These are phyloP conservation scores for Cerastis leucographa DNA, from an alignment of 2,888 invertebrate genomes.

Conservation along the genomic window DNA sequence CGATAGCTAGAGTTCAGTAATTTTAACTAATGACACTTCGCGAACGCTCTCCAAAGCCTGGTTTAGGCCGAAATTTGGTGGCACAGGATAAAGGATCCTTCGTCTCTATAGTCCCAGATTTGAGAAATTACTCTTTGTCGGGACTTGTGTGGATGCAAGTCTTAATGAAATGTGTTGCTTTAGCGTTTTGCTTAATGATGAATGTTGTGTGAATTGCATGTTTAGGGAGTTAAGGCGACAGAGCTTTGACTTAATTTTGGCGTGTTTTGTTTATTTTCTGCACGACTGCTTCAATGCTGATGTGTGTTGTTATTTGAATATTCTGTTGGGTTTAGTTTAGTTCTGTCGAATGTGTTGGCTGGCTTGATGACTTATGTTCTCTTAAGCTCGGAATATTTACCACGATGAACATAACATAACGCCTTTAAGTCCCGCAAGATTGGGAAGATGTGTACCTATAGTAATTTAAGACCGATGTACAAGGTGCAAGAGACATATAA, in stretches of 20 bases:
- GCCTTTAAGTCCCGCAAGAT: background rate
- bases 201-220: slow-evolving; percentile 56
- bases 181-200: slow-evolving; percentile 46
- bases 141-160: slow-evolving; percentile 50
- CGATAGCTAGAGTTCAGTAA: slow-evolving; percentile 86
- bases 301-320: slow-evolving; percentile 24
- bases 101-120: slow-evolving; percentile 64
- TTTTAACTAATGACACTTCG: slow-evolving; percentile 88
- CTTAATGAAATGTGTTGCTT: slow-evolving; percentile 54
- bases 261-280: slow-evolving; percentile 28
- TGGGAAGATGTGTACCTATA: background rate
- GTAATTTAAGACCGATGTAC: background rate
- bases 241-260: slow-evolving; percentile 29
- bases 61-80: slow-evolving; percentile 66
- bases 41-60: slow-evolving; percentile 70
- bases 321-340: background rate
- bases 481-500: too few species aligned
- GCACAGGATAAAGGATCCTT: slow-evolving; percentile 70
- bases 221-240: slow-evolving; percentile 14
- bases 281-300: slow-evolving; percentile 31
- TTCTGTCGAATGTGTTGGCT: background rate
- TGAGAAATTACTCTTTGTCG: slow-evolving; percentile 71
- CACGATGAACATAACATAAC: background rate
- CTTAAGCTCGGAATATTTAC: too few species aligned
- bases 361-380: too few species aligned